These are phyloP conservation scores for human (Homo sapiens) DNA, from an alignment of 2,113 vertebrate species.

Conservation along the genomic window GRCh38 chr2:115881501-115882000, in stretches of 20 bases:
- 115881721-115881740: not conserved
- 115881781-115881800: not conserved
- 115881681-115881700: not conserved
- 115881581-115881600: not conserved
- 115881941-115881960: not conserved
- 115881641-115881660: not conserved
- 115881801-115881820: not conserved
- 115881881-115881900: not conserved
- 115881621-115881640: not conserved
- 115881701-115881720: not conserved
- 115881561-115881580: not conserved
- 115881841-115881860: not conserved
- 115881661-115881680: not conserved
- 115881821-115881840: not conserved
- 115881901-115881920: not conserved
- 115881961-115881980: not conserved
- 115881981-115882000: not conserved
- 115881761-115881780: not conserved
- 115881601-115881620: not conserved
- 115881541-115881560: not conserved
- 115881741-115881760: not conserved
- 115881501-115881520: not conserved
- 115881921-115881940: not conserved
- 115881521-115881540: not conserved
- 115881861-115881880: not conserved